Evolutionary conservation across 2,797 vertebrate genomes (phyloP).

Genomic region (Galagoides demidoff): DNA sequence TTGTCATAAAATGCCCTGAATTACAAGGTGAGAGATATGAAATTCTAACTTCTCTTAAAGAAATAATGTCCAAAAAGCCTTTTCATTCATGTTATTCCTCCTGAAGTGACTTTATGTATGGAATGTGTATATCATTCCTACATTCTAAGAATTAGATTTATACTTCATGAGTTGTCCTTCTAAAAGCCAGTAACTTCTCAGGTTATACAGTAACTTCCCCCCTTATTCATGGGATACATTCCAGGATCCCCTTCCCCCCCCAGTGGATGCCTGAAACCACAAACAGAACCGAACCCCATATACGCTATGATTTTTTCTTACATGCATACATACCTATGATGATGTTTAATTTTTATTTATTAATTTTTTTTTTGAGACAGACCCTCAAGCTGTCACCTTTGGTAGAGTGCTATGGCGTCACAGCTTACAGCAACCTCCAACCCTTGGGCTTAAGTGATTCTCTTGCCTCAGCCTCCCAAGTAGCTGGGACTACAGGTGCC

Average conservation of each 20-base stretch:
- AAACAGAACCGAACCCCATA: too few species aligned
- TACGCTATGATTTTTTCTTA: too few species aligned
- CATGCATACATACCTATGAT: too few species aligned
- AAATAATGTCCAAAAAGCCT: neutral
- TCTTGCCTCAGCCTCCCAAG: too few species aligned
- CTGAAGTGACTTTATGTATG: neutral
- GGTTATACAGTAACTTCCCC: neutral
- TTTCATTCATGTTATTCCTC: neutral
- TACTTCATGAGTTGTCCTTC: neutral
- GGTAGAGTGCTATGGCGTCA: too few species aligned
- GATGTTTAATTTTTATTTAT: too few species aligned
- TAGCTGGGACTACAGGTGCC: too few species aligned
- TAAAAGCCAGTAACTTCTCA: neutral
- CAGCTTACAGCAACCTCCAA: too few species aligned
- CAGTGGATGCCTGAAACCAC: too few species aligned
- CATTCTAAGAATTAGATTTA: neutral
- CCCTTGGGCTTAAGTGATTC: too few species aligned
- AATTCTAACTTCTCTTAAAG: neutral
- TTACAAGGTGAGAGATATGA: neutral
- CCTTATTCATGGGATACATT: neutral
- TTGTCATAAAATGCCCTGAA: neutral
- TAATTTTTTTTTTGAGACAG: too few species aligned
- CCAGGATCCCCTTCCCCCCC: neutral
- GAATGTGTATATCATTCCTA: neutral
- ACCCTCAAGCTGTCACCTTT: too few species aligned